Evolutionary conservation across 2,113 vertebrate genomes (phyloP).

Genomic region (Elaphurus davidianus): DNA sequence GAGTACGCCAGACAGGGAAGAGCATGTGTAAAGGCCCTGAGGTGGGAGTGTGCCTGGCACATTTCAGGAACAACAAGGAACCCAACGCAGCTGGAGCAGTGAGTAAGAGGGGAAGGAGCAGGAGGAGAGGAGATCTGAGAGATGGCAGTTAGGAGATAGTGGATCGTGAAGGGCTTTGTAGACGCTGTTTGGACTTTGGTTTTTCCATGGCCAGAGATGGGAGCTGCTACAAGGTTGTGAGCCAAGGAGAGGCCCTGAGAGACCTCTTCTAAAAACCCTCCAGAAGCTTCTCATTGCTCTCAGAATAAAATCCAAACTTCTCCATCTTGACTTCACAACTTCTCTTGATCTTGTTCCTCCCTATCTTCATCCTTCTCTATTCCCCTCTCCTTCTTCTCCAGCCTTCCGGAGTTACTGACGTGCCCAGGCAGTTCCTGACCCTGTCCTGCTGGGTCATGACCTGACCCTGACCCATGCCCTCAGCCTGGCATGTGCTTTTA

Average conservation of each 20-base stretch:
- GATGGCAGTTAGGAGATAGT: background rate
- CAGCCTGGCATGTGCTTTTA: background rate
- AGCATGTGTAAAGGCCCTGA: background rate
- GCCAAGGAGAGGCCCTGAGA: background rate
- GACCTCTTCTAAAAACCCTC: background rate
- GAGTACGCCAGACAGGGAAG: background rate
- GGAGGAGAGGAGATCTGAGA: background rate
- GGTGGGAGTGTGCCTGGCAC: background rate
- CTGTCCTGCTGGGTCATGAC: background rate
- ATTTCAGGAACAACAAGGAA: background rate
- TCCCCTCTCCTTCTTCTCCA: background rate
- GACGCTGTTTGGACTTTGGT: background rate
- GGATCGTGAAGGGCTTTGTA: background rate
- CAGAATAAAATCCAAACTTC: background rate
- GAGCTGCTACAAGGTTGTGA: background rate
- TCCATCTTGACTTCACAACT: background rate
- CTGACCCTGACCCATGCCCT: background rate
- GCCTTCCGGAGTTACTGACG: background rate
- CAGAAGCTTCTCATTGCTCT: background rate
- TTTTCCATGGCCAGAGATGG: background rate
- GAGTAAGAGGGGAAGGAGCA: background rate
- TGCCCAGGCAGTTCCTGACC: background rate
- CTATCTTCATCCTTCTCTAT: background rate
- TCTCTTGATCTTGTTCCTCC: background rate
- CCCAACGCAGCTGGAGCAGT: background rate